Evolutionary conservation across 2,888 invertebrate species (phyloP), one percentile per base, ranked within the genome.

Genomic region (Drosophila vallismaia): DNA sequence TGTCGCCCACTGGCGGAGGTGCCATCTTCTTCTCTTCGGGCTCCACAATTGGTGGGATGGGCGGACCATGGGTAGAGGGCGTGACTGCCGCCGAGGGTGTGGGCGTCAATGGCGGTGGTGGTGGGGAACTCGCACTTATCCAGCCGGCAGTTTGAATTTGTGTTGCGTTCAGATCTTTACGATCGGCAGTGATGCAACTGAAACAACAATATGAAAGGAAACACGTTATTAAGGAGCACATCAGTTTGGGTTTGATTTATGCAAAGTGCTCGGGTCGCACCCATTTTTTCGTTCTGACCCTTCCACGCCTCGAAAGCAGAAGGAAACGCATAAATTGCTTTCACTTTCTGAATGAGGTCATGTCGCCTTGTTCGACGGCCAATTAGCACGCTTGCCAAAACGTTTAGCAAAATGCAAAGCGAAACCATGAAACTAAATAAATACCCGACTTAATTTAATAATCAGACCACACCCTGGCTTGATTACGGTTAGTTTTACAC

Each of bases 101-200:
- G 40, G 40, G 40, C 40, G 19, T 9, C 14, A 42, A 42, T 36
- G 36, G 6, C n/a, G 36, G 36, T n/a, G 51, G 19, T 5, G 45
- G 31, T 19, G 52, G 45, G 0, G 49, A 52, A 7, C 36, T 66
- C 24, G 52, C 19, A 44, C 58, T 68, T 0, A 64, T 40, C 86
- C 84, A 83, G 24, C 67, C 68, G 29, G 72, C 76, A 26, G 78
- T 59, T 51, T 78, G 68, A 33, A 89, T 56, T 9, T 74, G 63
- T 3, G 76, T 73, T 45, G 67, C 58, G 70, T 84, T 79, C 10
- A 56, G 62, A 49, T 64, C 60, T 52, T 66, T 62, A 19, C 75
- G 71, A 59, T 78, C 78, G 56, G 86, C 87, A 75, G 84, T 88
- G 60, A 75, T 73, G 74, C 86, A 84, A 53, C 90, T 91, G 75